A percentile compares a stretch with the other conserved stretches of the same genome.
Conservation (phyloP, 1,140 invertebrate species). For the Drosophila guanche region DNA sequence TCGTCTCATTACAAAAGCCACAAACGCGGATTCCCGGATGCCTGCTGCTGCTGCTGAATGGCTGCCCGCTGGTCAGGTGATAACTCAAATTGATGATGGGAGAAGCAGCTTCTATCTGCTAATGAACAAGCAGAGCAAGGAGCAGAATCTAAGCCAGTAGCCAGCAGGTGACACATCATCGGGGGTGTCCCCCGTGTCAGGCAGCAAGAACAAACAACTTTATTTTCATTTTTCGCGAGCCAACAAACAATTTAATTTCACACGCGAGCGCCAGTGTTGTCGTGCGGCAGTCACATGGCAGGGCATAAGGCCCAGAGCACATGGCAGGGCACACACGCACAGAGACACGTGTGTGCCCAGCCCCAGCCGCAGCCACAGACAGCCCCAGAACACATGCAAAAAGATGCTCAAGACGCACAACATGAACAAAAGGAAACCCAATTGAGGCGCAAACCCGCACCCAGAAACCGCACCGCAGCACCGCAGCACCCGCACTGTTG, state of each 20-base stretch:
- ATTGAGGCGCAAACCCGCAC: too few species aligned
- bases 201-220: conserved; percentile 46
- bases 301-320: background rate
- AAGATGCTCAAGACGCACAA: conserved; percentile 18
- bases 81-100: conserved; percentile 46
- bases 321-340: conserved; percentile 6
- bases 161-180: too few species aligned
- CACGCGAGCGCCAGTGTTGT: conserved; percentile 78
- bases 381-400: background rate
- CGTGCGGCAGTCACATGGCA: conserved; percentile 55
- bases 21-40: conserved; percentile 27
- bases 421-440: conserved; percentile 5
- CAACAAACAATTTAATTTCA: conserved; percentile 82
- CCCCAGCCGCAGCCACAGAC: too few species aligned
- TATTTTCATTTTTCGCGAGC: conserved; percentile 78
- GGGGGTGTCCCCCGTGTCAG: conserved; percentile 20
- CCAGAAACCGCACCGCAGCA: background rate
- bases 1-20: conserved; percentile 69
- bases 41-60: background rate
- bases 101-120: too few species aligned
- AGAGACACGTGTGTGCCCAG: too few species aligned
- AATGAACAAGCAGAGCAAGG: too few species aligned
- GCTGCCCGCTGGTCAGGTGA: conserved; percentile 16
- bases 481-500: conserved; percentile 35
- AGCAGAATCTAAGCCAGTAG: too few species aligned